These are phyloP conservation scores for Hippocampus comes DNA, from an alignment of 2,113 vertebrate species.

Conservation along the genomic window DNA sequence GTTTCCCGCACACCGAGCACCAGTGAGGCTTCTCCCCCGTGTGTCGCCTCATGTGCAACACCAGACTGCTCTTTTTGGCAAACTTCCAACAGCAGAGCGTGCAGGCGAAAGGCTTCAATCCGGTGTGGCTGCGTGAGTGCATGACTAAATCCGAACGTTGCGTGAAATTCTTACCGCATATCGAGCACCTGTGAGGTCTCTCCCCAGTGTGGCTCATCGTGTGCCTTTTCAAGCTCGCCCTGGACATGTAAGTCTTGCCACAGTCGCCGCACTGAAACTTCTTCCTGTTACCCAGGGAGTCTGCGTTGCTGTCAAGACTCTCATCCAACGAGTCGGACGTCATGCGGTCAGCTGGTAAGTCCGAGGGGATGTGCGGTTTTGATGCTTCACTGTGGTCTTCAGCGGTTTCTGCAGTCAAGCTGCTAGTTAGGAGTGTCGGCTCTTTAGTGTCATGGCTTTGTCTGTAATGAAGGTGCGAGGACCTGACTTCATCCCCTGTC, in stretches of 20 bases:
- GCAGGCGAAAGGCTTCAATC: constrained; percentile 1
- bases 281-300: neutral
- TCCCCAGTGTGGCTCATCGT: neutral
- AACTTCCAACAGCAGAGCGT: neutral
- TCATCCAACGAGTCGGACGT: neutral
- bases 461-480: neutral
- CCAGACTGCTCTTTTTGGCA: neutral
- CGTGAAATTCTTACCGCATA: neutral
- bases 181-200: neutral
- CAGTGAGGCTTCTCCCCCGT: constrained; percentile 1
- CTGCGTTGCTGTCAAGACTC: neutral
- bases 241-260: neutral
- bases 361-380: neutral
- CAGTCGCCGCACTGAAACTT: neutral
- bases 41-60: constrained; percentile 3
- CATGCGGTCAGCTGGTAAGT: neutral
- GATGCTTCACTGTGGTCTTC: neutral
- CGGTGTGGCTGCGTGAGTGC: neutral
- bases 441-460: neutral
- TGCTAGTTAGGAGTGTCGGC: neutral
- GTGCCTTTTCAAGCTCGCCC: neutral
- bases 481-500: neutral
- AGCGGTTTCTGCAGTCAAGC: neutral
- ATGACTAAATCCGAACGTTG: neutral
- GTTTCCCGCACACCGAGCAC: neutral